A percentile compares a stretch with the other conserved stretches of the same genome.
Conservation (phyloP, 2,113 vertebrate genomes). For the Solea senegalensis region DNA sequence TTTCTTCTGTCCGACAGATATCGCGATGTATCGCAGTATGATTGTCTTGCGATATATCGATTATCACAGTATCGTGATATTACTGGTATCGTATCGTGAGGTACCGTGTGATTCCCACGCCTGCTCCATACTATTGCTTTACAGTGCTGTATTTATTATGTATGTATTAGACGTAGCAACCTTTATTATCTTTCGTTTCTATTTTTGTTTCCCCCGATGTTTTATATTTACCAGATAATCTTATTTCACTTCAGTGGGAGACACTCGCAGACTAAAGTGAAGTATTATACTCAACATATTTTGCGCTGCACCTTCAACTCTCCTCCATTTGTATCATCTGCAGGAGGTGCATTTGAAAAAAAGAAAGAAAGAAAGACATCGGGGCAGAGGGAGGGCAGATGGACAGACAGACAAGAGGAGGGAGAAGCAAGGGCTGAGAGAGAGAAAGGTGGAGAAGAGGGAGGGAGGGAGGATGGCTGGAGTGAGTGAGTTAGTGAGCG, state of each 20-base stretch:
- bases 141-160: background rate
- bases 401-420: constrained; percentile 19
- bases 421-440: constrained; percentile 14
- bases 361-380: background rate
- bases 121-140: too few relatives aligned
- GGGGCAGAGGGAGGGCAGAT: background rate
- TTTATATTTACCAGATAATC: background rate
- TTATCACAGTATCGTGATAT: too few relatives aligned
- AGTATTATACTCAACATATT: too few relatives aligned
- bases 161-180: background rate
- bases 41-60: too few relatives aligned
- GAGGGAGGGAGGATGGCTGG: constrained; percentile 10
- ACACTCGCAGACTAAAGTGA: too few relatives aligned
- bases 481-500: constrained; percentile 21
- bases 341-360: constrained; percentile 24
- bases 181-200: too few relatives aligned
- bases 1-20: too few relatives aligned
- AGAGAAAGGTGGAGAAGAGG: constrained; percentile 29
- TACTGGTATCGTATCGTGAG: too few relatives aligned
- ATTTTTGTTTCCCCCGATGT: background rate
- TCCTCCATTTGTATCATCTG: constrained; percentile 11
- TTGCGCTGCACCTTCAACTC: constrained; percentile 10
- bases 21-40: too few relatives aligned
- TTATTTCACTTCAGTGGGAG: too few relatives aligned
- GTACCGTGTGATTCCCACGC: too few relatives aligned